Evolutionary conservation across 1,140 invertebrate genomes (phyloP), one percentile per base, ranked within the genome.

Genomic region (Aphelenchoides besseyi): DNA sequence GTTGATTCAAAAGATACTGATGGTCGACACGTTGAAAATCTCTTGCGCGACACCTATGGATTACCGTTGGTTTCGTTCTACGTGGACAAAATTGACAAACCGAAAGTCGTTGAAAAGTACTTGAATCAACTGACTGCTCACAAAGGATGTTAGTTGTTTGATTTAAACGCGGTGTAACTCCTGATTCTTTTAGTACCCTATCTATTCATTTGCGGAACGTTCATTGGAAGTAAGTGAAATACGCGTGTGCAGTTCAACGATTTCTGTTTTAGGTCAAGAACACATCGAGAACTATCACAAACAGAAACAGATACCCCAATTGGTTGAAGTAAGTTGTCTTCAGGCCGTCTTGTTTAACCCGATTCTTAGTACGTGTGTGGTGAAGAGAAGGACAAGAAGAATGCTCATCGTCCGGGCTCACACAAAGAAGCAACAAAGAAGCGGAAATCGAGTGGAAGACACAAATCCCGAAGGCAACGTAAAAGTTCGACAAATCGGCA

Each of bases 201-300:
- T 37, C 64, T 83, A 12, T 83, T 83, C 54, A 84, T 83, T 72
- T 83, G 82, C 67, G 82, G 82, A n/a, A 83, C 82, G 9, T 83
- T 83, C 64, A 83, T 83, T 64, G 81, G 81, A 74, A 84, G 82
- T 81, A 59, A 64, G 74, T 72, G 3, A 3, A 1, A 16, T 2
- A 37, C n/a, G 30, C n/a, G 69, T 8, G 2, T 5, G 8, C 2
- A 3, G 3, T 3, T 73, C 5, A 68, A 69, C 29, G 8, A 33
- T 9, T 70, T 12, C 64, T 29, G 3, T 69, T 77, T 28, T 23
- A 79, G 76, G 76, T 66, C 69, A 80, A 69, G 68, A 83, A 52
- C 82, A 83, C 67, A 82, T 83, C 32, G 71, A 84, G 23, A 82
- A 84, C 36, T 83, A 83, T 41, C 79, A 83, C 62, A 63, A 70